phyloP scores from a whole-genome alignment of 1,140 invertebrate genomes.

The Calycopis cecrops region DNA sequence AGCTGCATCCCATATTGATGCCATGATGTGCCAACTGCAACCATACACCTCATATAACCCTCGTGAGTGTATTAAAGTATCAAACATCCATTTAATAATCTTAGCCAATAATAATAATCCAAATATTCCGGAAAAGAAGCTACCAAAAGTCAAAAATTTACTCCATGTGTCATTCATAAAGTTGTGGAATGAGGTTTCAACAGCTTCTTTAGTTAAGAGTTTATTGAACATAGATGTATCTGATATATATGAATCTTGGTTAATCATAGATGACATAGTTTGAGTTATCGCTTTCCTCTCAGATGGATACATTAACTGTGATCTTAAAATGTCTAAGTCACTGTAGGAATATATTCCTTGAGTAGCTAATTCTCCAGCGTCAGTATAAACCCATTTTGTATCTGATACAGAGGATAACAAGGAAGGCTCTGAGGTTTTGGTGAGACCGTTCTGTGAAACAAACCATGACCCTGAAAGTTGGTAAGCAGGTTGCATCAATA shows the following conservation, averaged over 20 bases:
- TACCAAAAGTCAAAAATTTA: background rate
- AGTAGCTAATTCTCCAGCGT: slow-evolving; percentile 7
- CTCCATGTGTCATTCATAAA: background rate
- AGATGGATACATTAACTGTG: no score
- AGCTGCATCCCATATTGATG: no score
- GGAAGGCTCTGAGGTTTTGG: slow-evolving; percentile 2
- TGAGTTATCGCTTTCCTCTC: background rate
- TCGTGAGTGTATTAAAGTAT: no score
- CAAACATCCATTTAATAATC: no score
- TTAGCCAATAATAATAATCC: no score
- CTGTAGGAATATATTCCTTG: slow-evolving; percentile 3
- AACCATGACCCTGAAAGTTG: slow-evolving; percentile 3
- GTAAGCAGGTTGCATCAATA: slow-evolving; percentile 7
- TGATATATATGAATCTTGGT: slow-evolving; percentile 10
- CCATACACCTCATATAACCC: no score
- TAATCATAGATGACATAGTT: background rate
- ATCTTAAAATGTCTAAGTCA: slow-evolving; percentile 3
- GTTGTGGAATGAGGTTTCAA: background rate
- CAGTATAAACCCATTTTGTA: background rate
- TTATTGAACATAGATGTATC: slow-evolving; percentile 6
- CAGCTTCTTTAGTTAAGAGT: slow-evolving; percentile 3
- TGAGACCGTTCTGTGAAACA: background rate
- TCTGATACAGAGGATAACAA: background rate
- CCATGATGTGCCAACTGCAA: no score
- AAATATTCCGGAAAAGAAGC: no score